Percentiles rank a stretch among this genome's conserved stretches.
Evolutionary conservation across 2,113 vertebrate genomes (phyloP).

Genomic region (Papio anubis): DNA sequence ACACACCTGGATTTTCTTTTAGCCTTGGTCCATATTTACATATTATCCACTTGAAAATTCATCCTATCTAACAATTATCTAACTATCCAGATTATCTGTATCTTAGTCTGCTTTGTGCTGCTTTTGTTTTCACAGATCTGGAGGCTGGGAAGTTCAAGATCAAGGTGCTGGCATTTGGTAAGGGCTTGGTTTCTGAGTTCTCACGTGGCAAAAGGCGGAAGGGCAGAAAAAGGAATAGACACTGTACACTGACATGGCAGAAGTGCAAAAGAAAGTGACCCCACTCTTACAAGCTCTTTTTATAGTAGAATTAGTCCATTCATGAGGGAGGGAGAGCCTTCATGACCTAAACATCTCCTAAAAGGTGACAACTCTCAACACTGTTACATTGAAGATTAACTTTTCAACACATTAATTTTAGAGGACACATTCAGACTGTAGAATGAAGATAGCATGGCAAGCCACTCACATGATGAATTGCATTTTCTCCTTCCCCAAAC

Average conservation of each 20-base stretch:
- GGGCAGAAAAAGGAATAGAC: background rate
- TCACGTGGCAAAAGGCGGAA: background rate
- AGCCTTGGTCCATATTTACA: background rate
- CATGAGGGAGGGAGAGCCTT: too few relatives aligned
- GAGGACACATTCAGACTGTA: background rate
- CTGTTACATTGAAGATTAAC: background rate
- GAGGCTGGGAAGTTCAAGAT: background rate
- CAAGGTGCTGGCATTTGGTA: background rate
- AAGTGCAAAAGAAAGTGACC: background rate
- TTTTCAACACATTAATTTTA: background rate
- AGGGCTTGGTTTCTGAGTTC: background rate
- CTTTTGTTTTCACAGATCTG: background rate
- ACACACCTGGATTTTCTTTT: background rate
- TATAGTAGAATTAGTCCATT: background rate
- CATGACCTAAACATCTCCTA: background rate
- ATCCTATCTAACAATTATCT: background rate
- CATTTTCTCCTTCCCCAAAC: background rate
- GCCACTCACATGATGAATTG: background rate
- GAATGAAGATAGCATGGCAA: background rate
- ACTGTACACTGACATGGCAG: too few relatives aligned
- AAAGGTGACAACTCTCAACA: too few relatives aligned
- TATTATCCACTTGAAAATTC: background rate
- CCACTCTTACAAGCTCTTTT: background rate
- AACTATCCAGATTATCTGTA: background rate
- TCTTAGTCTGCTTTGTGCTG: background rate